phyloP scores from a whole-genome alignment of 2,797 vertebrate genomes.

The Periparus ater region DNA sequence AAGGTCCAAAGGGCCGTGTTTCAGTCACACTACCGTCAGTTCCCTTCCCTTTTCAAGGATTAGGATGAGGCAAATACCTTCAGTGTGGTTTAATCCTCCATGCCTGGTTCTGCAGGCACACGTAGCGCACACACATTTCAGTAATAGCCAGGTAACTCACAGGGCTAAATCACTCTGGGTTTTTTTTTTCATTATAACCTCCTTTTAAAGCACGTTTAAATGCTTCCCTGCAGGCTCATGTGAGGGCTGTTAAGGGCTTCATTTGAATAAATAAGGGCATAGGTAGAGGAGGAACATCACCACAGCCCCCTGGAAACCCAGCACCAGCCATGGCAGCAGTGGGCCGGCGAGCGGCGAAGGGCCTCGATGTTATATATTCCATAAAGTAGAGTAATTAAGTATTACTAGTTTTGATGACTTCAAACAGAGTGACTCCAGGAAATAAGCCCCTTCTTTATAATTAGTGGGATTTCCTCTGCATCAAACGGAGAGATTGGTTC shows the following conservation, averaged over 20 bases:
- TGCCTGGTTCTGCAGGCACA: not conserved
- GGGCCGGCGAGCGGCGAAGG: not conserved
- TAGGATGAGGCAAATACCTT: not conserved
- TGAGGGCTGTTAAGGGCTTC: not conserved
- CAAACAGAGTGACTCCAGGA: conserved; percentile 62
- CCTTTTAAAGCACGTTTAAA: not conserved
- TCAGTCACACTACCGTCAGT: rapidly evolving
- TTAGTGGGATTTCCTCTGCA: conserved; percentile 63
- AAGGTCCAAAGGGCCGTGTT: rapidly evolving
- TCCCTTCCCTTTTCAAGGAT: not conserved
- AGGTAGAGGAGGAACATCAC: not conserved
- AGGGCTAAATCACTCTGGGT: not conserved
- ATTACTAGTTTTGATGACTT: conserved; percentile 42
- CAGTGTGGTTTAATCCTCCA: not conserved
- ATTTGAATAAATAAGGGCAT: not conserved
- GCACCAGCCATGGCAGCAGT: not conserved
- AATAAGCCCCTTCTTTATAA: conserved; percentile 69
- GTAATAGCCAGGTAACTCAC: not conserved
- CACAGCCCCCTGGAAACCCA: not conserved
- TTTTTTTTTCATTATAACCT: not conserved
- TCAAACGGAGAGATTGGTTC: conserved; percentile 68
- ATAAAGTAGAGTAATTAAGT: conserved; percentile 42
- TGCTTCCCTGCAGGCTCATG: not conserved
- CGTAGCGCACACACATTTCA: rapidly evolving
- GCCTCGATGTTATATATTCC: not conserved